Evolutionary conservation across 1,140 invertebrate species (phyloP), one percentile per base, ranked within the genome.

Genomic region (Scaptomyza hsui): DNA sequence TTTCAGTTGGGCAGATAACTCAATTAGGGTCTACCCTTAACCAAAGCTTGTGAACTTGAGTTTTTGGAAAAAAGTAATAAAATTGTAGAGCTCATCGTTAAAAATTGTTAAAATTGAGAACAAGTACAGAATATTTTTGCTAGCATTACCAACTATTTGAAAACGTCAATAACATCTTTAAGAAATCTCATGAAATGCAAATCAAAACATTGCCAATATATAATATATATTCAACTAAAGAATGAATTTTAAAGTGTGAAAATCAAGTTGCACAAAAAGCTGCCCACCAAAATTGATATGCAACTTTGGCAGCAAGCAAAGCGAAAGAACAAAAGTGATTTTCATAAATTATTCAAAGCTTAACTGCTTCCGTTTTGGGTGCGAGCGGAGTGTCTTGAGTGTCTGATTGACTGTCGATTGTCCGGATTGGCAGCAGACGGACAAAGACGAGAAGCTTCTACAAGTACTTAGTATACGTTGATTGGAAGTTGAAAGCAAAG

Each of bases 341-440:
- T 81, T 86, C 74, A 86, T 86, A 86, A 78, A 86, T 86, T 86
- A 88, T 86, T 86, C 81, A 86, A 88, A 86, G 81, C 82, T 59
- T 71, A 75, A 85, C 77, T 85, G 81, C 81, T 86, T 86, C 81
- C 81, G 81, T 86, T 86, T 81, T 85, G 72, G 75, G 73, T 69
- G 45, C 39, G 72, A 78, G 62, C 72, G 52, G 72, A 78, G 67
- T 75, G 52, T 61, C 51, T 15, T 13, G 18, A 24, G 42, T 52
- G 47, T 56, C 55, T 48, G 29, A 35, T 39, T 29, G 72, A 21
- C 37, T 59, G 67, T 13, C 42, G 64, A 21, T 29, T 53, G 67
- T 15, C 37, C 41, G 57, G 57, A 64, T 56, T 72, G 72, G 5
- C 52, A 47, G 29, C 51, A 24, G 45, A 67, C 47, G 16, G 44